Evolutionary conservation across 1,140 invertebrate species (phyloP), one percentile per base, ranked within the genome.

Genomic region (Ganaspis sp.): DNA sequence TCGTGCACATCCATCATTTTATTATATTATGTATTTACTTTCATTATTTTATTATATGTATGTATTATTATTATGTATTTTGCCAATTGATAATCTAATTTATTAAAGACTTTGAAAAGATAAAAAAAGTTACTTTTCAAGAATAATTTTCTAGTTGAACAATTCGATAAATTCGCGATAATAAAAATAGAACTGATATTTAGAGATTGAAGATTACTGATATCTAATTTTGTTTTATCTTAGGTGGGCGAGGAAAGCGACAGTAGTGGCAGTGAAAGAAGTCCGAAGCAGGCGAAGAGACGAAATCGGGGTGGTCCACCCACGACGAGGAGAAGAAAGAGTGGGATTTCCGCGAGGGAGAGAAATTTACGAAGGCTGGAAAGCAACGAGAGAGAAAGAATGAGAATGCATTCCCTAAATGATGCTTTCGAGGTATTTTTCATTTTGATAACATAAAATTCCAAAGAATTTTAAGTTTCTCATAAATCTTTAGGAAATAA

Each of bases 371-470:
- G 96, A 29, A 92, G 96, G 58, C 92, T 97, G 58, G 96, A 97
- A 89, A 96, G 95, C 84, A 97, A 97, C 90, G 96, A 97, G 87
- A 90, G 96, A 76, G 96, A 97, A 89, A 91, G 96, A 80, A 95
- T 96, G 94, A 92, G 96, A 82, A 97, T 97, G 96, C 96, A 97
- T 89, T 95, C 94, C 54, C 92, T 97, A 72, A 97, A 97, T 87
- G 96, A 97, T 87, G 96, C 96, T 6, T 97, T 97, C 87, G 94
- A 96, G 92, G 94, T 94, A 91, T 12, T n/a, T 64, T 74, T 17
- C 19, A 34, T 73, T 70, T 45, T 34, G 26, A 74, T 26, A 15
- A 15, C 17, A 58, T 21, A 58, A 15, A 23, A 58, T 12, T 0
- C 21, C 21, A 11, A 15, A 26, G 1, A 70, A 70, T n/a, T n/a